Evolutionary conservation across 2,113 vertebrate genomes (phyloP).

Genomic region (Oncorhynchus nerka): DNA sequence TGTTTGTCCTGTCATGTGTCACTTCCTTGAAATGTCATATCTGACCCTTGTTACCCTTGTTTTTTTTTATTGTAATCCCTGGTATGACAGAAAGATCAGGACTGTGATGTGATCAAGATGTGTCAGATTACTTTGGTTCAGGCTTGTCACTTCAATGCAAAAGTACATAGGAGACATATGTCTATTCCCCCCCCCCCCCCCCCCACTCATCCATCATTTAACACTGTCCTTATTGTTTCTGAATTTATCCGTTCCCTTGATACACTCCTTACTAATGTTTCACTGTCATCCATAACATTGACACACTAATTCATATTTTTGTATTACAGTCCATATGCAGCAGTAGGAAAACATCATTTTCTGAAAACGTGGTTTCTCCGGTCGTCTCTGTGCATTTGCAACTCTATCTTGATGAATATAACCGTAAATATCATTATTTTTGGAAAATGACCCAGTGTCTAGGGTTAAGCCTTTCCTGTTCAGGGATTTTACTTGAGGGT

Average conservation of each 20-base stretch:
- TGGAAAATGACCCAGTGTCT: slow-evolving; percentile 43
- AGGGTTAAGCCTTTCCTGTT: slow-evolving; percentile 45
- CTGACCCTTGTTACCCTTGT: slow-evolving; percentile 63
- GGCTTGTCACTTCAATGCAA: slow-evolving; percentile 43
- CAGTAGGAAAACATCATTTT: background rate
- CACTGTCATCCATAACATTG: background rate
- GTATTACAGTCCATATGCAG: background rate
- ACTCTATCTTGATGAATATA: slow-evolving; percentile 39
- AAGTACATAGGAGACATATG: slow-evolving; percentile 39
- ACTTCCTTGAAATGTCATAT: slow-evolving; percentile 74
- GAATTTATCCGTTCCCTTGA: background rate
- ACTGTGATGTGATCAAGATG: slow-evolving; percentile 69
- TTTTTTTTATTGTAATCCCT: slow-evolving; percentile 63
- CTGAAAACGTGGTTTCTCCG: no score
- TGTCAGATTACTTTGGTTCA: slow-evolving; percentile 70
- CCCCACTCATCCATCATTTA: slow-evolving; percentile 22
- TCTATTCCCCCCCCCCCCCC: slow-evolving; percentile 40
- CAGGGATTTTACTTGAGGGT: slow-evolving; percentile 37
- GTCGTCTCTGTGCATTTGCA: background rate
- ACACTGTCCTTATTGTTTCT: slow-evolving; percentile 11
- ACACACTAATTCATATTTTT: background rate
- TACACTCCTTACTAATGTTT: background rate
- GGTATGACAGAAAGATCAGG: slow-evolving; percentile 68
- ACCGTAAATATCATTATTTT: slow-evolving; percentile 49
- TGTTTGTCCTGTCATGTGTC: slow-evolving; percentile 76